phyloP scores from a whole-genome alignment of 1,140 invertebrate genomes.

The Centruroides sculpturatus region DNA sequence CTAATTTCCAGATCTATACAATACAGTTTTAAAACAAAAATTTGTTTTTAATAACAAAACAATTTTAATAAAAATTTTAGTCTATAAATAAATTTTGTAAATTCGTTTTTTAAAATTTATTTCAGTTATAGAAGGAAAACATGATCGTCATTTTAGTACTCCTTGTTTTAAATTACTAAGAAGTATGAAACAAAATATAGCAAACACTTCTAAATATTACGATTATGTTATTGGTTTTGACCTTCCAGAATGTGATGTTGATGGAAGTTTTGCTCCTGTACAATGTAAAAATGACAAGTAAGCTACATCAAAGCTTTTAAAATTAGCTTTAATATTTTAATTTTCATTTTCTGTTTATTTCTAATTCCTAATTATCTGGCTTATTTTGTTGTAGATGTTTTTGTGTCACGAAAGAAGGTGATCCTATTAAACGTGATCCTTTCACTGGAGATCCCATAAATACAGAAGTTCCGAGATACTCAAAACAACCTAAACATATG shows the following conservation, averaged over 20 bases:
- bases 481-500: background rate
- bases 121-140: too few relatives aligned
- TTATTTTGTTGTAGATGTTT: conserved; percentile 9
- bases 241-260: conserved; percentile 15
- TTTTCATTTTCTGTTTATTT: background rate
- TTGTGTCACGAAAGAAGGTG: conserved; percentile 11
- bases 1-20: too few relatives aligned
- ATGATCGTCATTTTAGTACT: too few relatives aligned
- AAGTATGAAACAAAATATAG: background rate
- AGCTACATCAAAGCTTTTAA: background rate
- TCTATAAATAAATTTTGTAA: too few relatives aligned
- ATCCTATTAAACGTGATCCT: background rate
- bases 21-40: too few relatives aligned
- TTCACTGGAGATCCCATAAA: background rate
- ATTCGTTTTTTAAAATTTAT: too few relatives aligned
- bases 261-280: conserved; percentile 14
- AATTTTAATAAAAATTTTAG: too few relatives aligned
- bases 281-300: conserved; percentile 15
- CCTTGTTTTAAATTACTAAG: background rate
- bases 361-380: background rate
- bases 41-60: too few relatives aligned
- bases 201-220: background rate
- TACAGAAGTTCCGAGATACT: background rate
- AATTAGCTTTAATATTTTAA: background rate
- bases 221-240: conserved; percentile 6